Conservation (phyloP, 2,888 invertebrate genomes). For the Caenorhabditis doughertyi region DNA sequence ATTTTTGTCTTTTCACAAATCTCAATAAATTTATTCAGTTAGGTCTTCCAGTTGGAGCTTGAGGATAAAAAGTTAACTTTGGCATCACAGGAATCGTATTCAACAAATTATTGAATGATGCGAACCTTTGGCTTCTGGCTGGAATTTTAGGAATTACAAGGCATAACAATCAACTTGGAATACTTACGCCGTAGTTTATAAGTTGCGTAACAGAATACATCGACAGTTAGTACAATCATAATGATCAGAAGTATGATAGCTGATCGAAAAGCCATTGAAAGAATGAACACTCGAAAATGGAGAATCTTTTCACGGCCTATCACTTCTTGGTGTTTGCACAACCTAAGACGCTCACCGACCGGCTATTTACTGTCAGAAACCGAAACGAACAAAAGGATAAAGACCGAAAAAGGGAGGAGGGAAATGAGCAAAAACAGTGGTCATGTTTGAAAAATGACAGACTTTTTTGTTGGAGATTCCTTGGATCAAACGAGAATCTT, state of each 20-base stretch:
- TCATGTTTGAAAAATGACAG: conserved; percentile 24
- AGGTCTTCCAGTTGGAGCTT: conserved; percentile 18
- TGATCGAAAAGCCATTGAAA: conserved; percentile 31
- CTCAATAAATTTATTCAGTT: conserved; percentile 13
- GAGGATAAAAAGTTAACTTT: conserved; percentile 54
- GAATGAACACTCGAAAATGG: conserved; percentile 27
- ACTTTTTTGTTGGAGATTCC: neutral
- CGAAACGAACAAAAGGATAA: conserved; percentile 55
- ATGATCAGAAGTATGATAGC: conserved; percentile 19
- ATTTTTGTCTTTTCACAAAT: neutral
- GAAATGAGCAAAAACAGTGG: conserved; percentile 29
- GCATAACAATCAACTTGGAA: neutral
- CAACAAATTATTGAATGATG: conserved; percentile 54
- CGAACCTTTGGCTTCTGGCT: conserved; percentile 62
- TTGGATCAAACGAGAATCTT: neutral
- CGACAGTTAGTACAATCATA: conserved; percentile 5
- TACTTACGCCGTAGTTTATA: conserved; percentile 53
- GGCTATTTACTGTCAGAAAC: conserved; percentile 60
- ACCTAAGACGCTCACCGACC: conserved; percentile 52
- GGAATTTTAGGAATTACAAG: neutral
- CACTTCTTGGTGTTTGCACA: conserved; percentile 54
- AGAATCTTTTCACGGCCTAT: conserved; percentile 51
- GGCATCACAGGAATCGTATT: conserved; percentile 62
- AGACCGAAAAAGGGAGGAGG: neutral
- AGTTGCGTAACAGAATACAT: conserved; percentile 45